Evolutionary conservation across 2,888 invertebrate species (phyloP).

Genomic region (Masnerella sp.): DNA sequence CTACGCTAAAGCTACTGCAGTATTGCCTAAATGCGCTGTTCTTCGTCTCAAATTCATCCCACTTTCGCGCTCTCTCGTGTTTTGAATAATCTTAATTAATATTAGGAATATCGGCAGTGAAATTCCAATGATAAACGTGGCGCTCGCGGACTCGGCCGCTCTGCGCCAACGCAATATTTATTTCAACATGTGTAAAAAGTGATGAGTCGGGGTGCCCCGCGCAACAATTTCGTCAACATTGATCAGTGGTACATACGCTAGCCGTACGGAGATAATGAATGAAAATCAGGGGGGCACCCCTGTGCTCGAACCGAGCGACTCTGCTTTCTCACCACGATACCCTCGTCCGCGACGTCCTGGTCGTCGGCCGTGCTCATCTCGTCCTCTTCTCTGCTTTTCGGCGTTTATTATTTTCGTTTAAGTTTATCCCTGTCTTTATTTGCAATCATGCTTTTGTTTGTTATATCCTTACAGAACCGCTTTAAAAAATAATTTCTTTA

Average conservation of each 20-base stretch:
- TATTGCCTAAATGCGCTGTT: constrained; percentile 69
- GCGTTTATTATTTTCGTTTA: constrained; percentile 42
- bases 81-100: constrained; percentile 64
- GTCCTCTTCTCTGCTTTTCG: constrained; percentile 58
- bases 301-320: constrained; percentile 67
- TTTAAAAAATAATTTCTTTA: constrained; percentile 75
- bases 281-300: constrained; percentile 72
- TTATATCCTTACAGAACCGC: constrained; percentile 51
- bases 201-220: constrained; percentile 72
- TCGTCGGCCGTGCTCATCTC: constrained; percentile 62
- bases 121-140: constrained; percentile 77
- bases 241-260: constrained; percentile 63
- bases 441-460: no score
- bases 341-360: constrained; percentile 66
- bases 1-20: constrained; percentile 72
- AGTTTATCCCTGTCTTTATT: constrained; percentile 11
- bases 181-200: constrained; percentile 55
- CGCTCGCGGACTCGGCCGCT: constrained; percentile 63
- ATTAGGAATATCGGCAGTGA: constrained; percentile 78
- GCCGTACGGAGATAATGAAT: constrained; percentile 65
- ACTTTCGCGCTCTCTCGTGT: constrained; percentile 56
- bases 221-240: constrained; percentile 62
- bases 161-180: constrained; percentile 58
- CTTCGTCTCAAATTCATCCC: constrained; percentile 48
- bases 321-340: constrained; percentile 70